phyloP scores from a whole-genome alignment of 2,888 invertebrate genomes.

The Urechis unicinctus region DNA sequence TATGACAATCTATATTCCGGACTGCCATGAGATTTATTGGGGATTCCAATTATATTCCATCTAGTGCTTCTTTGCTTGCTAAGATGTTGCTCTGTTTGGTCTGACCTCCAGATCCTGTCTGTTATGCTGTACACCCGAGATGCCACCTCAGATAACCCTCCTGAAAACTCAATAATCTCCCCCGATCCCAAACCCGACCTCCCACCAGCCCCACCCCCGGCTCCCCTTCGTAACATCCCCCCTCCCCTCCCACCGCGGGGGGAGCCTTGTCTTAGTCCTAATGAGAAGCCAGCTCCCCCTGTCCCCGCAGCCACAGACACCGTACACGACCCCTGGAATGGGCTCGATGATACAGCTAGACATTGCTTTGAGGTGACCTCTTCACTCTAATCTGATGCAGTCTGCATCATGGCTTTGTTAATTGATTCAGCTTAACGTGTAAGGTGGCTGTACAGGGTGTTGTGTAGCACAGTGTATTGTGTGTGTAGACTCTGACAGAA shows the following conservation, averaged over 20 bases:
- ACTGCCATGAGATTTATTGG: too few relatives aligned
- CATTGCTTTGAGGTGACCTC: conserved; percentile 30
- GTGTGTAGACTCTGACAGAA: conserved; percentile 35
- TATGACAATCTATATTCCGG: neutral
- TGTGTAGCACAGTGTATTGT: too few relatives aligned
- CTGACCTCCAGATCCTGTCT: conserved; percentile 32
- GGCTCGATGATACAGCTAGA: conserved; percentile 33
- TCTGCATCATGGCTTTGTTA: neutral
- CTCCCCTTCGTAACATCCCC: too few relatives aligned
- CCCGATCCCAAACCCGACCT: too few relatives aligned
- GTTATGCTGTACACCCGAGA: conserved; percentile 44
- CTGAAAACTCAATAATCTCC: too few relatives aligned
- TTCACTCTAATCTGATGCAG: neutral
- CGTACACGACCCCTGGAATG: conserved; percentile 22
- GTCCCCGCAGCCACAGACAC: conserved; percentile 1
- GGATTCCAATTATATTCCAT: neutral
- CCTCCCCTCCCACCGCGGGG: too few relatives aligned
- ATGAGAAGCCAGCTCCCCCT: neutral
- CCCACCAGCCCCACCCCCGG: too few relatives aligned
- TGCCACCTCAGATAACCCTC: too few relatives aligned
- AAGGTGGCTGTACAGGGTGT: too few relatives aligned
- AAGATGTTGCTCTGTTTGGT: neutral
- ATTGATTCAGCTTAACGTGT: too few relatives aligned
- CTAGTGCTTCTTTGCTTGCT: neutral
- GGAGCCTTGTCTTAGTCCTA: neutral